phyloP scores from a whole-genome alignment of 2,888 invertebrate genomes.

The Eumacrocentrus americanus region DNA sequence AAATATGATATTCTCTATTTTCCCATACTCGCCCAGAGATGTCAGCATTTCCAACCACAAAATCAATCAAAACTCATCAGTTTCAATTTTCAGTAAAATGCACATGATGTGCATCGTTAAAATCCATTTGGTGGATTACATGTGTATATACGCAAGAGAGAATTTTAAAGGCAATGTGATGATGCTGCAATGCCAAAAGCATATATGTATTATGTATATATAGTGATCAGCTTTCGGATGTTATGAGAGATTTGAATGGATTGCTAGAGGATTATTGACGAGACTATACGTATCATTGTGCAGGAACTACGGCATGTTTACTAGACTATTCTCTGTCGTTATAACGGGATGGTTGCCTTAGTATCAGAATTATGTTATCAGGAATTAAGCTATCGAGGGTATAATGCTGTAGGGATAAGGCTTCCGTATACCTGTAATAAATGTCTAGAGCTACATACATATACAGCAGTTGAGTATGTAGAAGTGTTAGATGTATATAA shows the following conservation, averaged over 20 bases:
- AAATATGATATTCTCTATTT: background rate
- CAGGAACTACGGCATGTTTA: background rate
- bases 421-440: background rate
- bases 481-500: background rate
- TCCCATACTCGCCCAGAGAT: background rate
- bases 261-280: background rate
- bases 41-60: background rate
- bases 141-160: background rate
- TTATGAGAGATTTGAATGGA: constrained; percentile 6
- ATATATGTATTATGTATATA: background rate
- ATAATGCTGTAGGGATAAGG: background rate
- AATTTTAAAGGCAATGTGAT: constrained; percentile 6
- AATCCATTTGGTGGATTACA: background rate
- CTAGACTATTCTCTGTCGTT: constrained; percentile 1
- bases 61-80: background rate
- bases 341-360: background rate
- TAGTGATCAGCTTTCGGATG: constrained; percentile 2
- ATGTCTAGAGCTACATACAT: background rate
- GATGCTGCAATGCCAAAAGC: background rate
- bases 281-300: background rate
- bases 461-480: background rate
- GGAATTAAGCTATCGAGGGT: constrained; percentile 4
- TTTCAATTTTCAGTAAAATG: background rate
- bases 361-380: constrained; percentile 3
- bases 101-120: background rate